Evolutionary conservation across 35 echinoderm and acorn worm genomes (phyloP).

Genomic region (Ptychodera flava): DNA sequence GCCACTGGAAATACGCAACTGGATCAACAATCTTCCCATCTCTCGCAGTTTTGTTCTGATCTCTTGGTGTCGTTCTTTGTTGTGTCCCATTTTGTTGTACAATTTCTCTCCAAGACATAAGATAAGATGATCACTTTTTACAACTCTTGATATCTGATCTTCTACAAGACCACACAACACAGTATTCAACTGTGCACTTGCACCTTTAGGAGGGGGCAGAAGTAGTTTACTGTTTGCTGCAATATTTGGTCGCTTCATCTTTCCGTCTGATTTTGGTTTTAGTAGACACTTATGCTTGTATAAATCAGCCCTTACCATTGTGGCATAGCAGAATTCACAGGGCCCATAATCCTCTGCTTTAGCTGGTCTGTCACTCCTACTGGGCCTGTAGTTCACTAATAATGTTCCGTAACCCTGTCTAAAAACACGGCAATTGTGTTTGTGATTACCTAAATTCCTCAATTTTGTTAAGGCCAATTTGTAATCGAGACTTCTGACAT

Average conservation of each 20-base stretch:
- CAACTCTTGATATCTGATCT: constrained; percentile 30
- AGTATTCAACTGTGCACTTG: constrained; percentile 21
- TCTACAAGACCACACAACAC: constrained; percentile 12
- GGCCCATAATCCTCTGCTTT: constrained; percentile 46
- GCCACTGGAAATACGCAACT: constrained; percentile 29
- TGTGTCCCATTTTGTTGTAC: constrained; percentile 34
- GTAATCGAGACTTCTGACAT: constrained; percentile 20
- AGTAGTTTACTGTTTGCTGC: constrained; percentile 30
- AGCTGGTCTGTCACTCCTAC: constrained; percentile 7
- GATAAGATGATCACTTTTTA: constrained; percentile 46
- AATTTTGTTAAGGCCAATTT: constrained; percentile 36
- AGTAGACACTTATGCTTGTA: constrained; percentile 47
- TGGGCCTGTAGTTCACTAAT: constrained; percentile 44
- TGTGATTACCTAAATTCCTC: constrained; percentile 53
- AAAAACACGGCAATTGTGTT: constrained; percentile 46
- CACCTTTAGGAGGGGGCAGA: constrained; percentile 3
- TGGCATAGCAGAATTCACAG: constrained; percentile 46
- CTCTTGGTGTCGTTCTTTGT: constrained; percentile 23
- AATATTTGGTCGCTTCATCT: constrained; percentile 2
- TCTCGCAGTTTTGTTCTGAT: constrained; percentile 65
- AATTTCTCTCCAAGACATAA: too few species aligned
- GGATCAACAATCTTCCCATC: constrained; percentile 36
- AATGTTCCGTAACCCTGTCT: constrained; percentile 40
- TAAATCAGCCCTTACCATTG: constrained; percentile 37
- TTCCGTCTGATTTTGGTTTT: constrained; percentile 6